Evolutionary conservation across 2,888 invertebrate genomes (phyloP), one percentile per base, ranked within the genome.

Genomic region (Acanthosepion lycidas): DNA sequence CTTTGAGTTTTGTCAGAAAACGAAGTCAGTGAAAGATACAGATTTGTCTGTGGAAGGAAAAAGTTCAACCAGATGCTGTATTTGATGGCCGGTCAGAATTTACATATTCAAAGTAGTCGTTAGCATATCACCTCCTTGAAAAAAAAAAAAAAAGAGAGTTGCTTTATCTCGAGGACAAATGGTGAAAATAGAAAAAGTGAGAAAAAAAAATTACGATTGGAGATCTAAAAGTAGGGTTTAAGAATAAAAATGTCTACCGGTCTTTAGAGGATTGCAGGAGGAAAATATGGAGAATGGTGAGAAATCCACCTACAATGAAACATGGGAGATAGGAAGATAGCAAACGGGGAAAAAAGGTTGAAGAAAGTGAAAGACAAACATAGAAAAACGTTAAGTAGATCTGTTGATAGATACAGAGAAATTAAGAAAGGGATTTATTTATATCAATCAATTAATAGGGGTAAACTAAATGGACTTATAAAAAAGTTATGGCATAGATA

Each of bases 61-160:
- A 78, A 9, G 12, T 78, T n/a, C 78, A 78, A 78, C n/a, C 2
- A n/a, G 78, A 78, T 33, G 33, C n/a, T 78, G n/a, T n/a, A 9
- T 78, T 78, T 33, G 78, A 78, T 33, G 78, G n/a, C n/a, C 78
- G 78, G 78, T 4, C 78, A 12, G 78, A 78, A 78, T 78, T 78
- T 78, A 33, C 78, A 78, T 78, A n/a, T 78, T 78, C 78, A n/a
- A 78, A 78, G n/a, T 78, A 78, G 78, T 33, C n/a, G n/a, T 78
- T 78, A 78, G 78, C 78, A 78, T 78, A 33, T 78, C n/a, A 78
- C n/a, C n/a, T n/a, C n/a, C 15, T 78, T 78, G 78, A 18, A 78
- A 33, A 33, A 33, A 18, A 78, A 78, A 64, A 64, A 78, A 64
- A 64, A 2, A 59, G 23, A 0, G 78, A 15, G n/a, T 78, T 78